Conservation (phyloP, 2,888 invertebrate genomes). For the Halictus quadricinctus region DNA sequence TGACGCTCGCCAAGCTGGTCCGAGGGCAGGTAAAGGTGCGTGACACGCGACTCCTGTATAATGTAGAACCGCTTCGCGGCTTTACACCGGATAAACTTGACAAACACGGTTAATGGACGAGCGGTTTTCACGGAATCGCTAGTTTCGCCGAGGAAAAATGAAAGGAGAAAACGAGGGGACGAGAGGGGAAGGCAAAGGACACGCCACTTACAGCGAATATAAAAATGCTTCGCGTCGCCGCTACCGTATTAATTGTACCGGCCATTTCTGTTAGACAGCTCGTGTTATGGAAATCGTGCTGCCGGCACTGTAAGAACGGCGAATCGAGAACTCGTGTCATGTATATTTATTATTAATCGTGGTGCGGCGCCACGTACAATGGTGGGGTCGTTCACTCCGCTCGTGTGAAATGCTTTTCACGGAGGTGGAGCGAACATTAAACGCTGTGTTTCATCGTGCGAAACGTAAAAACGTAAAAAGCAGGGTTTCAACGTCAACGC, state of each 20-base stretch:
- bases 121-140: constrained; percentile 39
- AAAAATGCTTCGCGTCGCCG: background rate
- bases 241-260: constrained; percentile 15
- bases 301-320: constrained; percentile 4
- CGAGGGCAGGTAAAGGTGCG: background rate
- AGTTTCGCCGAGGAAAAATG: background rate
- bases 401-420: background rate
- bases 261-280: background rate
- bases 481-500: background rate
- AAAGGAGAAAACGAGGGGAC: background rate
- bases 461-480: constrained; percentile 1
- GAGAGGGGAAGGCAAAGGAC: background rate
- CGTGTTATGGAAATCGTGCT: constrained; percentile 35
- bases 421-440: background rate
- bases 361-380: background rate
- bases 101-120: constrained; percentile 42
- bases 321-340: background rate
- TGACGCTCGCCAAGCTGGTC: background rate
- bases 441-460: background rate
- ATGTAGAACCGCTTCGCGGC: constrained; percentile 23
- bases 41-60: constrained; percentile 26
- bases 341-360: constrained; percentile 13
- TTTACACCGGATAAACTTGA: constrained; percentile 35
- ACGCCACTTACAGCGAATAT: background rate
- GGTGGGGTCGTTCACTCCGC: background rate